phyloP scores from a whole-genome alignment of 30 jellyfish, hydroid and myxozoan genomes.

The Turritopsis rubra region DNA sequence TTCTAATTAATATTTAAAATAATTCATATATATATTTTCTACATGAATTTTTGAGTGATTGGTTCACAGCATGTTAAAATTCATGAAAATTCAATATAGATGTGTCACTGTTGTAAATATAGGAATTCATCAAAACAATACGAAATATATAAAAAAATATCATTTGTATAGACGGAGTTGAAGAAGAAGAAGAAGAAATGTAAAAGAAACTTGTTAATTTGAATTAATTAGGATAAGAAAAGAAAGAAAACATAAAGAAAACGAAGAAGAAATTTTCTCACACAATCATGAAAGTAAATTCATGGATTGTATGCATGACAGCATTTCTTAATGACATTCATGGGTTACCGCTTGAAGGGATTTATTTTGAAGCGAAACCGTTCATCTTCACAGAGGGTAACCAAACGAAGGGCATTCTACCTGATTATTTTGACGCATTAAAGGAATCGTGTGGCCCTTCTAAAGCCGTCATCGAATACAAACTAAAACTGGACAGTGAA shows the following conservation, averaged over 20 bases:
- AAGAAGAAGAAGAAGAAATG: no score
- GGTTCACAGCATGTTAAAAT: neutral
- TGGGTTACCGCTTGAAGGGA: conserved; percentile 5
- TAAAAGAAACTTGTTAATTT: no score
- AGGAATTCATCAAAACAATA: neutral
- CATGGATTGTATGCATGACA: neutral
- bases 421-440: conserved; percentile 8
- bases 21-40: neutral
- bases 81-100: neutral
- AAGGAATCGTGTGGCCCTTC: neutral
- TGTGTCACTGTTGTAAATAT: neutral
- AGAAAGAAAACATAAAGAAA: neutral
- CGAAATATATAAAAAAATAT: no score
- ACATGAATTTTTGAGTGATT: neutral
- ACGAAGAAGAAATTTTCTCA: neutral
- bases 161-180: neutral
- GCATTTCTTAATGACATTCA: neutral
- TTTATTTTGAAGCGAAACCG: conserved; percentile 4
- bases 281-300: neutral
- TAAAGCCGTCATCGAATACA: neutral
- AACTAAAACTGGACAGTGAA: neutral
- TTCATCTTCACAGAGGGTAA: conserved; percentile 14
- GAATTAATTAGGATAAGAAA: neutral
- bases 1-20: no score
- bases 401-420: conserved; percentile 5